Evolutionary conservation across 1,140 invertebrate genomes (phyloP), one percentile per base, ranked within the genome.

Genomic region (Homarus americanus): DNA sequence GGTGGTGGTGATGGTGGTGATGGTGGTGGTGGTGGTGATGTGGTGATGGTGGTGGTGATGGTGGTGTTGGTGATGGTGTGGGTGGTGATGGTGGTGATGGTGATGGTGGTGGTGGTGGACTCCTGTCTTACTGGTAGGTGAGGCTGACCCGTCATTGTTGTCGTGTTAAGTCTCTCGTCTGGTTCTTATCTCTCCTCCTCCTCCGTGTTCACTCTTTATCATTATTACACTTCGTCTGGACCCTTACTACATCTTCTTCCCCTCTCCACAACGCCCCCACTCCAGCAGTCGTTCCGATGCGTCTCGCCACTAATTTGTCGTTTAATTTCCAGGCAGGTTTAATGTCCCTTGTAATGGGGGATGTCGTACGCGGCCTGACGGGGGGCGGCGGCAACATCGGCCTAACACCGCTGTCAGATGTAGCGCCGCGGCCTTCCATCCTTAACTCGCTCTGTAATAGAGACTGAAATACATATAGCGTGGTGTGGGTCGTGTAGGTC

Each of bases 221-320:
- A n/a, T n/a, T n/a, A n/a, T n/a, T n/a, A n/a, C n/a, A n/a, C n/a
- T n/a, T n/a, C n/a, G n/a, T n/a, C n/a, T n/a, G n/a, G n/a, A n/a
- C n/a, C n/a, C n/a, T n/a, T n/a, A n/a, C n/a, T n/a, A 49, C 44
- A 49, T 49, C 44, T 10, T 44, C 38, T 83, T 0, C 49, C 24
- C 24, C 32, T 66, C 12, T n/a, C 63, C 34, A 5, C 12, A 15
- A 20, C 28, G 3, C 3, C 17, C 4, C n/a, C 63, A 5, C 17
- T 2, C n/a, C 63, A 5, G n/a, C 12, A 40, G 20, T 49, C 76
- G 76, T 79, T 79, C 1, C 24, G 40, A 79, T 79, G 76, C n/a
- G 76, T 79, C 76, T 79, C 40, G 76, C 76, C 76, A 79, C 76
- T 79, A 79, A 79, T 79, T 79, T 44, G 76, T 79, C 76, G 76